phyloP scores from a whole-genome alignment of 23 tunicate genomes.

The Clavelina lepadiformis region DNA sequence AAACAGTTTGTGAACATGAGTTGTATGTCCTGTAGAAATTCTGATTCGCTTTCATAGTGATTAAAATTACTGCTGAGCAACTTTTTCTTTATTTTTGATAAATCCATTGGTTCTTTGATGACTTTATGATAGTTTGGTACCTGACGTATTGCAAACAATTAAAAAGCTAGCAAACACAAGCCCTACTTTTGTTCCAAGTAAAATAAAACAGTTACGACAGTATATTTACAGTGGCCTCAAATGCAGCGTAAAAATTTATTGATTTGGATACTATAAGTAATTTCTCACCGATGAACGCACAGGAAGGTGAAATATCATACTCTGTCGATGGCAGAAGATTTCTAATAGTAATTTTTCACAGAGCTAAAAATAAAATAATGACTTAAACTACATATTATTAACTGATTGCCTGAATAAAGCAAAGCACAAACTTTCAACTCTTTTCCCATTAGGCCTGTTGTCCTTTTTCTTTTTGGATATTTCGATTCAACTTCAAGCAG shows the following conservation, averaged over 20 bases:
- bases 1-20: conserved; percentile 63
- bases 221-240: too few relatives aligned
- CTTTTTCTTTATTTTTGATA: conserved; percentile 40
- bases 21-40: conserved; percentile 25
- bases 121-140: conserved; percentile 60
- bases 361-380: conserved; percentile 18
- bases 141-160: conserved; percentile 3
- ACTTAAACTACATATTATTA: too few relatives aligned
- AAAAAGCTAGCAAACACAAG: too few relatives aligned
- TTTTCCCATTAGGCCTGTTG: conserved; percentile 25
- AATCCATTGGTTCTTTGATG: conserved; percentile 57
- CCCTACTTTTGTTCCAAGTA: too few relatives aligned
- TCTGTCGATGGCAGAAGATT: conserved; percentile 29
- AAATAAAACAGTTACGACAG: too few relatives aligned
- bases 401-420: too few relatives aligned
- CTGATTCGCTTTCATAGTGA: conserved; percentile 26
- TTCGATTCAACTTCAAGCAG: conserved; percentile 15
- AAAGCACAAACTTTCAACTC: conserved; percentile 20
- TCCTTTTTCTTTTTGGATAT: conserved; percentile 13
- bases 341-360: conserved; percentile 47
- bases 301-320: conserved; percentile 39
- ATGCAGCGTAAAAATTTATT: too few relatives aligned
- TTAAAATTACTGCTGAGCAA: conserved; percentile 14
- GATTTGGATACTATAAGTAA: too few relatives aligned
- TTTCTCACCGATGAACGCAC: conserved; percentile 34